Conservation (phyloP, 2,888 invertebrate genomes). For the Melieria omissa region DNA sequence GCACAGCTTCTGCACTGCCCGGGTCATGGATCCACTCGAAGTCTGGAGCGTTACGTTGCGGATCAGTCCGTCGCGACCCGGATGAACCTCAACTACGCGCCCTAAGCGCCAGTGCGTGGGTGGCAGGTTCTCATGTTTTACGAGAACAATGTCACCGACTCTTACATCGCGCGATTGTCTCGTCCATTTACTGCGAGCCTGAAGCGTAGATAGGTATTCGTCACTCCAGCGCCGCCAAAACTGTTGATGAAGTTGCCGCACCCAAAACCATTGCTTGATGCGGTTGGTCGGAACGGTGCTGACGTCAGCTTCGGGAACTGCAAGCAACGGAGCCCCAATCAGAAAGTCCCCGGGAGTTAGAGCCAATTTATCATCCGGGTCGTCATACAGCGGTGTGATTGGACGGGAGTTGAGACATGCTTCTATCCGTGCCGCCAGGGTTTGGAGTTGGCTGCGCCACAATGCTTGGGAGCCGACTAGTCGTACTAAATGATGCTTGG, state of each 20-base stretch:
- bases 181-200: constrained; percentile 34
- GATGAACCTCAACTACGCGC: neutral
- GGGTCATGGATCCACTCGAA: too few species aligned
- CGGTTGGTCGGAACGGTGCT: neutral
- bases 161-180: neutral
- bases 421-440: constrained; percentile 5
- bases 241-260: constrained; percentile 14
- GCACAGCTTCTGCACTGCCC: too few species aligned
- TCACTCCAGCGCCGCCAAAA: constrained; percentile 28
- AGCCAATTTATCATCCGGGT: constrained; percentile 5
- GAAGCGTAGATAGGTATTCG: constrained; percentile 15
- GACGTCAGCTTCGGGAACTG: neutral
- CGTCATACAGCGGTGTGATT: neutral
- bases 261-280: neutral
- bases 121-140: constrained; percentile 7
- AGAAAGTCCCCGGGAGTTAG: constrained; percentile 1
- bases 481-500: constrained; percentile 27
- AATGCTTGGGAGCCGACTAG: neutral
- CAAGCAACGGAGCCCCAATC: neutral
- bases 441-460: constrained; percentile 1
- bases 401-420: constrained; percentile 11
- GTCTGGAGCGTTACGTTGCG: too few species aligned
- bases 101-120: constrained; percentile 12
- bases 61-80: neutral
- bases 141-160: constrained; percentile 19